Evolutionary conservation across 92 coral and sea anemone genomes (phyloP), one percentile per base, ranked within the genome.

Genomic region (Porites lobata): DNA sequence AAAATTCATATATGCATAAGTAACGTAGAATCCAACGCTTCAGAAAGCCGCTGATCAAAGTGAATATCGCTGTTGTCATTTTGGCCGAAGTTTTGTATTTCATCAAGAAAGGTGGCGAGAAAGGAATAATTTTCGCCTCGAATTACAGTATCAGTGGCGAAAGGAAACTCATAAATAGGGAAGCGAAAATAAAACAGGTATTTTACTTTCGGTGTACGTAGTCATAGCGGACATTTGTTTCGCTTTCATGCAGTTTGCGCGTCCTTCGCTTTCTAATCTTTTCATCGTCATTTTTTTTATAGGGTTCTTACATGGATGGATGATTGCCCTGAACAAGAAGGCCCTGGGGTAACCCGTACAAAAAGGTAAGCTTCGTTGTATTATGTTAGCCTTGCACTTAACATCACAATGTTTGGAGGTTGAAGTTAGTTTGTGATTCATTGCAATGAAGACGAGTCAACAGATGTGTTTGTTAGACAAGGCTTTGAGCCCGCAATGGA

Each of bases 261-360:
- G 65, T 75, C 80, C 43, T 84, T 84, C 87, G 73, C 65, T 84
- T 73, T 73, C 87, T 74, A 84, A 84, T 74, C 80, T 74, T 72
- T 84, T 84, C 87, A 71, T 82, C 73, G 20, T 52, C 73, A 63
- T 65, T 50, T 83, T 29, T 32, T 50, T 56, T 14, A 38, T 38
- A 73, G 57, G 87, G 87, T 69, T 88, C 93, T 89, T 98, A 97
- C 96, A 95, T 98, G 96, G 98, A 98, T 98, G 99, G 99, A 96
- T 94, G 96, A 98, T 91, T 91, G 96, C 88, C 95, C 94, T 93
- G 96, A 91, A 94, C 94, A 93, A 96, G 99, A 96, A 94, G 98
- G 96, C 91, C 96, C 91, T 94, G 99, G 99, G 99, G 98, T 85
- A 89, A 91, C 92, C 93, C 97, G 94, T 78, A 91, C 96, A 65